These are phyloP conservation scores for Nephila pilipes DNA, from an alignment of 1,140 invertebrate species.

Conservation along the genomic window DNA sequence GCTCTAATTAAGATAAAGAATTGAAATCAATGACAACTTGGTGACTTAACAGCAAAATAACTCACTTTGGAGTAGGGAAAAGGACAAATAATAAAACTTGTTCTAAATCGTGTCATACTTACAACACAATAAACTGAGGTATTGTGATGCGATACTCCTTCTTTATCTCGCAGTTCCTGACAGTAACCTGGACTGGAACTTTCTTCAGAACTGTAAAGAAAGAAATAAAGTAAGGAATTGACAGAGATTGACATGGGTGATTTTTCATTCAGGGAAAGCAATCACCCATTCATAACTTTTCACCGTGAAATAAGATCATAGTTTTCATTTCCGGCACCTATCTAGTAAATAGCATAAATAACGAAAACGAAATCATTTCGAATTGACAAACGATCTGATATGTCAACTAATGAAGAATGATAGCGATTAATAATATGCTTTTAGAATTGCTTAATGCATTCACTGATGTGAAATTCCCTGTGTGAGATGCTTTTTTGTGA, in stretches of 20 bases:
- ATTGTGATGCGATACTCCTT: slow-evolving; percentile 31
- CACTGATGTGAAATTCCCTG: too few relatives aligned
- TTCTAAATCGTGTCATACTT: slow-evolving; percentile 18
- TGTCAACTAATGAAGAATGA: too few relatives aligned
- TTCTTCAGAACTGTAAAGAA: slow-evolving; percentile 47
- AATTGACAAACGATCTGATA: too few relatives aligned
- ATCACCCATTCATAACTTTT: neutral
- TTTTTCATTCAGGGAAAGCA: neutral
- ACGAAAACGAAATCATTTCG: too few relatives aligned
- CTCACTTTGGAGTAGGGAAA: neutral
- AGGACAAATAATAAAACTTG: neutral
- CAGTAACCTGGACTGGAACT: slow-evolving; percentile 58
- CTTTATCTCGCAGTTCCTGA: slow-evolving; percentile 57
- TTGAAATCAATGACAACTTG: neutral
- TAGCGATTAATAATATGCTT: too few relatives aligned
- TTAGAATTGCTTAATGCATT: too few relatives aligned
- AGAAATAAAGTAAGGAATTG: neutral
- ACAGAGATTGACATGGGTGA: neutral
- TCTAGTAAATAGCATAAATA: too few relatives aligned
- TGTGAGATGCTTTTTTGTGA: too few relatives aligned
- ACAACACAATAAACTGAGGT: slow-evolving; percentile 63
- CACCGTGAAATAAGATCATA: neutral
- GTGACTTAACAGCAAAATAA: neutral
- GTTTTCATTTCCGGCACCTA: neutral
- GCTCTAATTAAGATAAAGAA: neutral